Conservation (phyloP, 2,888 invertebrate species). For the Nasonia oneida region DNA sequence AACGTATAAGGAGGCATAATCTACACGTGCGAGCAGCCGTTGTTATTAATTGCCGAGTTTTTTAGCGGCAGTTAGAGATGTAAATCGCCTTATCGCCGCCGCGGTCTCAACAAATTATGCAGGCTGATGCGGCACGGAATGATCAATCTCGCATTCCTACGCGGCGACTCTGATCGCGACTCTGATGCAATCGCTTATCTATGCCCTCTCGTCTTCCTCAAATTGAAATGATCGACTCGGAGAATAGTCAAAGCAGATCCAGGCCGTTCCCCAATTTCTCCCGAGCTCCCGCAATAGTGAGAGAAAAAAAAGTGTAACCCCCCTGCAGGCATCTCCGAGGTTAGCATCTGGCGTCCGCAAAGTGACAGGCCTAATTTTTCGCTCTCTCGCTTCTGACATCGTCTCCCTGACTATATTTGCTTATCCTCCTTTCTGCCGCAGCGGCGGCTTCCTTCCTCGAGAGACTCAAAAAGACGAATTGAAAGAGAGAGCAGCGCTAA, state of each 20-base stretch:
- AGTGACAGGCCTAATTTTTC: slow-evolving; percentile 49
- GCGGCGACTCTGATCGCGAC: neutral
- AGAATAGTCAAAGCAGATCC: neutral
- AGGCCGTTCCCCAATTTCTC: neutral
- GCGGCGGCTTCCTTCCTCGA: neutral
- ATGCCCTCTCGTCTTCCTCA: neutral
- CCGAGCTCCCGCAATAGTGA: neutral
- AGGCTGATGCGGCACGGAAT: neutral
- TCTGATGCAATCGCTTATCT: slow-evolving; percentile 18
- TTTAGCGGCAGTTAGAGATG: neutral
- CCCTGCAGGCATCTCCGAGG: slow-evolving; percentile 27
- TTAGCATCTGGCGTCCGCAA: slow-evolving; percentile 33
- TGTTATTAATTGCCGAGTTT: slow-evolving; percentile 10
- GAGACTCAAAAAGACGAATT: slow-evolving; percentile 51
- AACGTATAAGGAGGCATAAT: neutral
- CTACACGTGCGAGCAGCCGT: neutral
- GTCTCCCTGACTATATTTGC: slow-evolving; percentile 25
- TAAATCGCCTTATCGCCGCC: neutral
- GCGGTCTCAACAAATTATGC: slow-evolving; percentile 6
- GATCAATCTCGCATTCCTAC: slow-evolving; percentile 22
- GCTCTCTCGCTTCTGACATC: neutral
- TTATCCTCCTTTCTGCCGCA: slow-evolving; percentile 45
- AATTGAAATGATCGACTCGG: neutral
- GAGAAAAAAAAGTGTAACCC: neutral
- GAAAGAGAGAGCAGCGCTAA: slow-evolving; percentile 35